Evolutionary conservation across 1,140 invertebrate species (phyloP), one percentile per base, ranked within the genome.

Genomic region (Heliothis subflexa): DNA sequence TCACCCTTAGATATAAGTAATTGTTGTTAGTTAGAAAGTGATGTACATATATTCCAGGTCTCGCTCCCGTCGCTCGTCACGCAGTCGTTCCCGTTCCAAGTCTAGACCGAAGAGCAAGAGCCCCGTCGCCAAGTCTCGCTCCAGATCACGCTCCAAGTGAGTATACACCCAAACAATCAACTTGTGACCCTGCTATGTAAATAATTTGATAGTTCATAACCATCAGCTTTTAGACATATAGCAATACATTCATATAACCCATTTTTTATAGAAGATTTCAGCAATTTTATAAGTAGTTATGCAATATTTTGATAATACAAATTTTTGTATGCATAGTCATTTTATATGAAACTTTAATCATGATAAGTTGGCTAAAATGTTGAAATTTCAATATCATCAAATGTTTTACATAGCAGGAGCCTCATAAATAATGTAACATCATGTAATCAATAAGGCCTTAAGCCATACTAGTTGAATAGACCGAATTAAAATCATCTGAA

Each of bases 91-190:
- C 21, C 96, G 96, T 54, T 97, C 96, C 76, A 97, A 97, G 83
- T 96, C 95, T 64, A 96, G 96, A 73, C 96, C 97, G 55, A 97
- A 97, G 94, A 97, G 96, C 85, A 97, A 97, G 95, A 97, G 96
- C 54, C 96, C 94, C 89, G 97, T 94, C 91, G 87, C 96, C 66
- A 97, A 97, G 85, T 97, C 97, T 47, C 96, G 96, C 64, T 97
- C 97, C 64, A 91, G 95, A 78, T 96, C 96, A 13, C 94, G 95
- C 13, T 95, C 94, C 66, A 95, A 95, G 94, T 95, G 78, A 95
- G 94, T 94, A 76, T 49, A n/a, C 0, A 68, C 1, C 3, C 3
- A 3, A 28, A 21, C 25, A 7, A 12, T n/a, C 13, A 16, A 1
- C 3, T n/a, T 12, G 50, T 21, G 62, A 47, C 21, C 49, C 25